Evolutionary conservation across 2,888 invertebrate genomes (phyloP), one percentile per base, ranked within the genome.

Genomic region (Apoderus coryli): DNA sequence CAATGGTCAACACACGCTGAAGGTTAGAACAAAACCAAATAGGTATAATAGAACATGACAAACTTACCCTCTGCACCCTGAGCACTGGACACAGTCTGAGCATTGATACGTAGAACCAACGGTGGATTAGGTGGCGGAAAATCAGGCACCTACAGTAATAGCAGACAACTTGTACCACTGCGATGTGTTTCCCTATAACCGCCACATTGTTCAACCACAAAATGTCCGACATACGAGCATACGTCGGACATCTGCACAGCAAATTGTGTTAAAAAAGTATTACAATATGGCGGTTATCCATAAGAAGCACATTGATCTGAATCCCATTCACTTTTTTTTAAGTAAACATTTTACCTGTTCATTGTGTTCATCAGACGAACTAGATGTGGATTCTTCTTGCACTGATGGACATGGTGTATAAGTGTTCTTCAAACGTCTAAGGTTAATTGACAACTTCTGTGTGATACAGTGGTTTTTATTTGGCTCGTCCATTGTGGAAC

Each of bases 381-480:
- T n/a, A 4, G 6, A 10, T 10, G 10, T 14, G 5, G n/a, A 4
- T 26, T 39, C 41, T 33, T 64, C 64, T n/a, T n/a, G n/a, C 44
- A 59, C 59, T 54, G 33, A 56, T 54, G 34, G 28, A 33, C 34
- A 38, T 4, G 44, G 40, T 33, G 72, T 69, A 52, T 69, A 74
- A 4, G 75, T 75, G 53, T 74, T 73, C 52, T 74, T 77, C 43
- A 79, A 58, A 46, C 78, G 67, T 52, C 75, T 72, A 45, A 81
- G 59, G 48, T 74, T 80, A 46, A 81, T 78, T 25, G 78, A 78
- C 32, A 81, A 56, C 51, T 79, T 79, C 44, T 78, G 77, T 38
- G 74, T 74, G 34, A 76, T 61, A 56, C 73, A 74, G 48, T 71
- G 68, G 45, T 73, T 75, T 59, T 76, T 76, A 3, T 47, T 43